Evolutionary conservation across 1,140 invertebrate genomes (phyloP), one percentile per base, ranked within the genome.

Genomic region (Amyelois transitella): DNA sequence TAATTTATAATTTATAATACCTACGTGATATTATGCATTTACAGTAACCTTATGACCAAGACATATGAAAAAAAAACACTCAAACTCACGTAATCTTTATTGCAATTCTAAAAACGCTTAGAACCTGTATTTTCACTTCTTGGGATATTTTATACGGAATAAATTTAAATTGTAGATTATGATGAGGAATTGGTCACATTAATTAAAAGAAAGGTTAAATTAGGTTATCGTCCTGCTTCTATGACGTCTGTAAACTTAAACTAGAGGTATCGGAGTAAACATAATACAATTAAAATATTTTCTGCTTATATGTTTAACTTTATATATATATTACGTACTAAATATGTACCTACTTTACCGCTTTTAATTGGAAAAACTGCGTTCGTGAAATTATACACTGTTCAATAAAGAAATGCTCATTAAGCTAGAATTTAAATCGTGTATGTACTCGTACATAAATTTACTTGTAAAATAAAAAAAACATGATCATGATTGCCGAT

Each of bases 161-260:
- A n/a, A 38, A 14, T 38, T 14, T 38, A 6, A 10, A 14, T 14
- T 38, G 3, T 38, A 14, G 17, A 38, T 38, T 38, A 1, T 2
- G 1, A 38, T 48, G 18, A 48, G 18, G 7, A 48, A 21, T 48
- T 48, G 19, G 12, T 20, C n/a, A 48, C 20, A 48, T 48, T 48
- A 18, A 20, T 48, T 48, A 48, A 20, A 48, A 21, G 18, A 18
- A 53, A 48, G 53, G 56, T 58, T 53, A 49, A 25, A 49, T 21
- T 51, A 53, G 56, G 56, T 58, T 58, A 58, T 58, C 56, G n/a
- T 38, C 6, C 38, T 5, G 45, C 18, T n/a, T 48, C 19, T 48
- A 21, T 38, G 32, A 38, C 32, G 32, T 38, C 32, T 38, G 12
- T 14, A 32, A 10, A 32, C 12, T 32, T 32, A 6, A 32, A 32